Base-by-base conservation (phyloP, 2,113 vertebrate genomes). In the Lichenostomus cassidix region DNA sequence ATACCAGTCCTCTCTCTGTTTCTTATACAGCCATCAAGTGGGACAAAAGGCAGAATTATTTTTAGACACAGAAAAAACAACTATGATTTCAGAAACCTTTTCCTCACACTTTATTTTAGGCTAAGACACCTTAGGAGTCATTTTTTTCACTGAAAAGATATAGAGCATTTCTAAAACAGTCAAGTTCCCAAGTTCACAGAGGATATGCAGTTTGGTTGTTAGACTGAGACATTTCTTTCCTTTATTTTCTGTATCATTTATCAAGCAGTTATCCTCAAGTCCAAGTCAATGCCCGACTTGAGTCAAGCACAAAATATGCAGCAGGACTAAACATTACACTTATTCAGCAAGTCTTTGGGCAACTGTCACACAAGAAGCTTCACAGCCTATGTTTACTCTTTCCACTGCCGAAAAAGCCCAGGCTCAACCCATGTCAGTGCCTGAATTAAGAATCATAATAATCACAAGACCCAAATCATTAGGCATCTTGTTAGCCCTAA, bases 61-160 rank as follows among this genome's bases (percentile, higher is more conserved):
- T 93, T 95, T 85, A 83, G 60, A 70, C 27, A 76, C 42, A 59
- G 21, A 68, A 93, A 39, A 87, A 96, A 82, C 46, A 77, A 74
- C 25, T 58, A 22, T 47, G 22, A 55, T 63, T 91, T 92, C 84
- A 90, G 63, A 70, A 90, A 87, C 47, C 35, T 90, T 83, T 85
- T 49, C n/a, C 22, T 90, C 52, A 52, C 22, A 37, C 11, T 74
- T 65, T 73, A 14, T 73, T 94, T 88, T 47, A 83, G 46, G 25
- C 24, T 81, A 55, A 63, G 59, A 42, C 46, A 94, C 20, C 17
- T 75, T 27, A 80, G 15, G 12, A 77, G 39, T 33, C 4, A 11
- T 1, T 29, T 56, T 76, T 83, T 82, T 42, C 82, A 62, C 16
- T 63, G 27, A 64, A 86, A 82, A 93, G 28, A 19, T 55, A 28